Evolutionary conservation across 2,113 vertebrate species (phyloP), one percentile per base, ranked within the genome.

Genomic region (zebrafish (Danio rerio)): DNA sequence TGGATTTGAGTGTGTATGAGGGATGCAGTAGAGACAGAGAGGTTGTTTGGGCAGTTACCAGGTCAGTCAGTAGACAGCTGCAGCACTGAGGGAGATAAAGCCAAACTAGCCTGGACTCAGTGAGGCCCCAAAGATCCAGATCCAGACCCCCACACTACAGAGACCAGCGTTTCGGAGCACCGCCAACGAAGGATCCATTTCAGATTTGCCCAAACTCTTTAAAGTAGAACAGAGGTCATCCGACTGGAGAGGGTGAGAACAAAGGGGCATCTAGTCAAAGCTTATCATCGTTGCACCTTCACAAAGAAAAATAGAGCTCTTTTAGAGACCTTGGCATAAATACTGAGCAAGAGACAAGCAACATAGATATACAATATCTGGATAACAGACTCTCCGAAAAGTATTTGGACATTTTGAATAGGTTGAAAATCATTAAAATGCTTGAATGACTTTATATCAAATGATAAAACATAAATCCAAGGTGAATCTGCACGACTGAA

Each of bases 41-140:
- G 53, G 71, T 18, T 75, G 71, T 82, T 75, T 76, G 81, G 81
- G 81, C 81, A 82, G 52, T 76, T 53, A 82, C 81, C 81, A 82
- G 81, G 81, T 82, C 62, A 69, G 81, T 47, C 42, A 72, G 61
- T 15, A 69, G 73, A 69, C 75, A 78, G 65, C 65, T 78, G 73
- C 10, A 83, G 45, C 76, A 66, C 47, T 78, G 49, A 43, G 77
- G 49, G 62, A 79, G 62, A 77, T 16, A 18, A 65, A 68, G 81
- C 81, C 81, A 78, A 77, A 78, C 31, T 69, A 77, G 74, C 58
- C 81, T 70, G 81, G 74, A 55, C 58, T 70, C 81, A 63, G 56
- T 42, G 68, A 68, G 55, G 71, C 5, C 49, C 56, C 9, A 83
- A 52, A 49, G 59, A 56, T 72, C 70, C 72, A 82, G 72, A 43